These are phyloP conservation scores for Laterallus jamaicensis DNA, from an alignment of 2,113 vertebrate species.

Conservation along the genomic window DNA sequence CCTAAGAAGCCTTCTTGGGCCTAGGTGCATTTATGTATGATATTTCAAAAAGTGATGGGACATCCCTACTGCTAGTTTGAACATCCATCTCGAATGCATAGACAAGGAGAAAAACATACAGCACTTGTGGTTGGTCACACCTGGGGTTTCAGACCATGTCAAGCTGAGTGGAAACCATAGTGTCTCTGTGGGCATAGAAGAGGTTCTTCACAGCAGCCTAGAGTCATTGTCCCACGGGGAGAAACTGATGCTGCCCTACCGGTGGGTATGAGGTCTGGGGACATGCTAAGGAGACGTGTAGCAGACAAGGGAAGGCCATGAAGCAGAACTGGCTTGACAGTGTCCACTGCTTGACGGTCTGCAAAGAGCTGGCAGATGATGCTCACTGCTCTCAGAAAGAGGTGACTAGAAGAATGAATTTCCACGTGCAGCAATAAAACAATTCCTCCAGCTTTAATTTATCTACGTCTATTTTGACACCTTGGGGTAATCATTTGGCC, in stretches of 20 bases:
- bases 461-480: slow-evolving; percentile 11
- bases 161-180: background rate
- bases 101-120: background rate
- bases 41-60: background rate
- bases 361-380: background rate
- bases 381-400: background rate
- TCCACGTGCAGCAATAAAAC: background rate
- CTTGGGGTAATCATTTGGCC: background rate
- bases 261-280: background rate
- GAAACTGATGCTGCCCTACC: background rate
- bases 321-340: background rate
- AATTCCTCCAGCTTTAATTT: slow-evolving; percentile 14
- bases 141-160: background rate
- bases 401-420: background rate
- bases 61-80: background rate
- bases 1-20: background rate
- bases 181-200: background rate
- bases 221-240: background rate
- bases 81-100: background rate
- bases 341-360: background rate
- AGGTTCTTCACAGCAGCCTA: background rate
- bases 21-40: background rate
- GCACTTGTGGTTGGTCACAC: background rate
- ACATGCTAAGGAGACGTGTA: background rate
- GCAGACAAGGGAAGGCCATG: background rate